A percentile compares a stretch with the other conserved stretches of the same genome.
phyloP scores from a whole-genome alignment of 2,888 invertebrate species.

The Xestobium rufovillosum region DNA sequence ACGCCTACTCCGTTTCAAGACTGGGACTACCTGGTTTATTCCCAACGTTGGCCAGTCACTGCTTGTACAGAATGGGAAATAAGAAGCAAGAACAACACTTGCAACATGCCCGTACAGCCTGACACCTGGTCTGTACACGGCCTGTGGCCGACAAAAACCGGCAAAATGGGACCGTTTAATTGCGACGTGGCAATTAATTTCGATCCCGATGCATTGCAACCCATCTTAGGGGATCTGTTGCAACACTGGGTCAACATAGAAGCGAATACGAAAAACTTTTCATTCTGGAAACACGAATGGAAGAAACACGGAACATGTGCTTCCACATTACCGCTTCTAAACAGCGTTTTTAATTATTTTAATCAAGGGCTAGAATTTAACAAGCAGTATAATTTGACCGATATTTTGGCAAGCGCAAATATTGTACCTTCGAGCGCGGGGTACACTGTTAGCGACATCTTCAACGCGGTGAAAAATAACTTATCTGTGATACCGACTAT shows the following conservation, averaged over 20 bases:
- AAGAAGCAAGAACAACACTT: conserved; percentile 51
- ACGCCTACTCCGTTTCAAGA: conserved; percentile 35
- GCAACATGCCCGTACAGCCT: conserved; percentile 53
- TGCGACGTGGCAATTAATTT: conserved; percentile 66
- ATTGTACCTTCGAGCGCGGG: conserved; percentile 50
- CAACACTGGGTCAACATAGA: conserved; percentile 67
- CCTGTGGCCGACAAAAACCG: conserved; percentile 70
- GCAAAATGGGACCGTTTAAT: conserved; percentile 59
- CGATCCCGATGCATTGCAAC: conserved; percentile 51
- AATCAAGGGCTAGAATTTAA: conserved; percentile 55
- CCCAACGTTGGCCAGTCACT: conserved; percentile 73
- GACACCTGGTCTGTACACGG: conserved; percentile 75
- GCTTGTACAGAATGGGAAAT: conserved; percentile 66
- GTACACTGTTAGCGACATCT: conserved; percentile 46
- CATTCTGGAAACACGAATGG: conserved; percentile 78
- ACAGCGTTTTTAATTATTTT: conserved; percentile 63
- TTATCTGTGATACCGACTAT: conserved; percentile 55
- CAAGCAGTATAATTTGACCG: conserved; percentile 52
- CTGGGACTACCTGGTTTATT: conserved; percentile 73
- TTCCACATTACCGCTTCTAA: conserved; percentile 47
- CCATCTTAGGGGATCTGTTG: conserved; percentile 43
- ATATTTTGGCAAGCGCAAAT: conserved; percentile 48
- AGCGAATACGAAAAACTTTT: conserved; percentile 45
- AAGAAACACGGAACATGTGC: conserved; percentile 78
- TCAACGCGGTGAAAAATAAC: conserved; percentile 47